Conservation (phyloP, 2,113 vertebrate genomes). For the Forbesichthys agassizii region DNA sequence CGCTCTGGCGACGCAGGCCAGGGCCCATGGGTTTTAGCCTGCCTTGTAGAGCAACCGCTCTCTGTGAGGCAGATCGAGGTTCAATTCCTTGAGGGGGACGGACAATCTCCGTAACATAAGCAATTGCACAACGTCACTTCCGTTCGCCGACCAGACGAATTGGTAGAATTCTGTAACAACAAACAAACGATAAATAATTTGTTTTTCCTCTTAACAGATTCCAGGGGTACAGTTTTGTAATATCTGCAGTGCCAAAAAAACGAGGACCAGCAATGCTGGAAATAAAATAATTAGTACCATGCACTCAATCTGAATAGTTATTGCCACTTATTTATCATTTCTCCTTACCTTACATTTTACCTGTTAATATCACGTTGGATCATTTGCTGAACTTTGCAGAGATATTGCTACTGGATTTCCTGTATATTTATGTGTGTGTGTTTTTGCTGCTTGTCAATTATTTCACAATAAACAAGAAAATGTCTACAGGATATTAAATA, state of each 20-base stretch:
- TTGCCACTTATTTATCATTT: constrained; percentile 24
- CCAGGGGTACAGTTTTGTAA: constrained; percentile 90
- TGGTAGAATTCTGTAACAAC: too few species aligned
- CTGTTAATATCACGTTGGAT: constrained; percentile 40
- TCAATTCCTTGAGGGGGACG: too few species aligned
- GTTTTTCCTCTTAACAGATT: constrained; percentile 68
- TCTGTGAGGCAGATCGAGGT: too few species aligned
- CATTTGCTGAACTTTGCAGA: constrained; percentile 19
- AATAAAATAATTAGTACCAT: constrained; percentile 69
- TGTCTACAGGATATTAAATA: constrained; percentile 28
- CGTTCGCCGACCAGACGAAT: too few species aligned
- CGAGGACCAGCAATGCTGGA: constrained; percentile 90
- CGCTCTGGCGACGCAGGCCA: too few species aligned
- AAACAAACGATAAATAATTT: not conserved
- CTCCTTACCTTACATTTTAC: constrained; percentile 14
- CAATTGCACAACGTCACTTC: too few species aligned
- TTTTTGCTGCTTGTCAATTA: constrained; percentile 27
- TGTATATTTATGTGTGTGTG: constrained; percentile 42
- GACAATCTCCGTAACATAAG: too few species aligned
- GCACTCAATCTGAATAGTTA: constrained; percentile 1
- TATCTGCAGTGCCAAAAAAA: constrained; percentile 93
- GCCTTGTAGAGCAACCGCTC: too few species aligned
- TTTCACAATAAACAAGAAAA: constrained; percentile 39
- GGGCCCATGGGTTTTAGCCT: too few species aligned
- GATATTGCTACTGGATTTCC: constrained; percentile 32